Evolutionary conservation across 2,888 invertebrate species (phyloP).

Genomic region (Syrista parreyssii): DNA sequence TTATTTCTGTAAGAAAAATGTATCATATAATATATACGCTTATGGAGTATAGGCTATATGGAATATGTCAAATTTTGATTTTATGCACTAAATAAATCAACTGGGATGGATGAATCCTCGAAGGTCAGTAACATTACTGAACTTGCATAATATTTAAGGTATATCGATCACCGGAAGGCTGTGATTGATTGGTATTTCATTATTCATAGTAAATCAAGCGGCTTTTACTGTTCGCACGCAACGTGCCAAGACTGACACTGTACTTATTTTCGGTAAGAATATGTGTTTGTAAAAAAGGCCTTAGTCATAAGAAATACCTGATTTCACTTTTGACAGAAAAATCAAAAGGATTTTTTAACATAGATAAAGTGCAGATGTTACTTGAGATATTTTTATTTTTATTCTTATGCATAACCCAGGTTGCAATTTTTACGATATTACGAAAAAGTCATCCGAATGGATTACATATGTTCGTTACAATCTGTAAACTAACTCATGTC

Average conservation of each 20-base stretch:
- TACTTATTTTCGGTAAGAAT: not conserved
- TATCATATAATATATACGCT: not conserved
- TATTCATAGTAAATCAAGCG: not conserved
- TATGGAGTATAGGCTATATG: not conserved
- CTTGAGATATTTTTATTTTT: slow-evolving; percentile 6
- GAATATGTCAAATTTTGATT: not conserved
- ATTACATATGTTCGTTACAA: no score
- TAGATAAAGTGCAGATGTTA: not conserved
- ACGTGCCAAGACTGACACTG: slow-evolving; percentile 1
- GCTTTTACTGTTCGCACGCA: not conserved
- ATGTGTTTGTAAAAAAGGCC: not conserved
- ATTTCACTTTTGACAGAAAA: not conserved
- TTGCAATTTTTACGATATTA: no score
- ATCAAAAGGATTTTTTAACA: not conserved
- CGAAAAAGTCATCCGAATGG: no score
- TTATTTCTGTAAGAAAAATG: not conserved
- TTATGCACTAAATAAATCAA: not conserved
- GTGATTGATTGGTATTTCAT: slow-evolving; percentile 4
- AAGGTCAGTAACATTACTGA: slow-evolving; percentile 1
- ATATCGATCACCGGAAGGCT: not conserved
- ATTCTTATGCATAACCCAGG: not conserved
- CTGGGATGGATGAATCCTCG: not conserved
- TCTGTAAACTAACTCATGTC: no score
- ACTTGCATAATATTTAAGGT: not conserved
- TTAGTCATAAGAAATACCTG: not conserved